Percentiles rank a stretch among this genome's conserved stretches.
Conservation (phyloP, 2,113 vertebrate genomes). For the Triplophysa rosa region DNA sequence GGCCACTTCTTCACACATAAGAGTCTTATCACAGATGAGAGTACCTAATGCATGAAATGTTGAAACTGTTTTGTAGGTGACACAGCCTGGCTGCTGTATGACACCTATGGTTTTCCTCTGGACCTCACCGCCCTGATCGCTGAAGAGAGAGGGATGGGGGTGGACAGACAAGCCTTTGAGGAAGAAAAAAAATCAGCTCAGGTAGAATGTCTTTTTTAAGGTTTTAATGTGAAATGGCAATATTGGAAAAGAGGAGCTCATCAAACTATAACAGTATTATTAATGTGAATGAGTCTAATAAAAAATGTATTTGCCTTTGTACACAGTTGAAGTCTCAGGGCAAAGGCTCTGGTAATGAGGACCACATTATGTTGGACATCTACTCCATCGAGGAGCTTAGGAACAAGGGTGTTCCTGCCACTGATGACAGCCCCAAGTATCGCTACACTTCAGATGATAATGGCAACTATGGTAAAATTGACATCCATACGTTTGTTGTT, state of each 20-base stretch:
- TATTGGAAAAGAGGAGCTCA: too few species aligned
- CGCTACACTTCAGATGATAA: conserved; percentile 77
- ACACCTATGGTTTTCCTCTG: conserved; percentile 94
- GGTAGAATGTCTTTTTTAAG: conserved; percentile 67
- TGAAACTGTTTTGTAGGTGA: conserved; percentile 76
- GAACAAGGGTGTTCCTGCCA: conserved; percentile 76
- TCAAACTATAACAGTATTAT: too few species aligned
- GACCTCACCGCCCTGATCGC: conserved; percentile 95
- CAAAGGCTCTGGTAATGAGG: conserved; percentile 86
- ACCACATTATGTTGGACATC: conserved; percentile 96
- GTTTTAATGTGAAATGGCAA: too few species aligned
- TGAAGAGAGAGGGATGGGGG: conserved; percentile 89
- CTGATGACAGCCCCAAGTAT: conserved; percentile 89
- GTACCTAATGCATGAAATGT: neutral
- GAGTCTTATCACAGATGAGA: neutral
- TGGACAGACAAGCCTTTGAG: conserved; percentile 90
- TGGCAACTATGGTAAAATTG: conserved; percentile 72
- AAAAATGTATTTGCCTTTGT: neutral
- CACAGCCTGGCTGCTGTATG: conserved; percentile 94
- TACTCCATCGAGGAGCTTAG: conserved; percentile 96
- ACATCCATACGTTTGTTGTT: neutral
- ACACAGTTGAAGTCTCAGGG: conserved; percentile 91
- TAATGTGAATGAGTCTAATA: neutral
- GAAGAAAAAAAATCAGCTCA: conserved; percentile 93
- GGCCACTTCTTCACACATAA: neutral